Percentiles rank a stretch among this genome's conserved stretches.
These are phyloP conservation scores for Stratiolaelaps scimitus DNA, from an alignment of 1,140 invertebrate species.

Conservation along the genomic window DNA sequence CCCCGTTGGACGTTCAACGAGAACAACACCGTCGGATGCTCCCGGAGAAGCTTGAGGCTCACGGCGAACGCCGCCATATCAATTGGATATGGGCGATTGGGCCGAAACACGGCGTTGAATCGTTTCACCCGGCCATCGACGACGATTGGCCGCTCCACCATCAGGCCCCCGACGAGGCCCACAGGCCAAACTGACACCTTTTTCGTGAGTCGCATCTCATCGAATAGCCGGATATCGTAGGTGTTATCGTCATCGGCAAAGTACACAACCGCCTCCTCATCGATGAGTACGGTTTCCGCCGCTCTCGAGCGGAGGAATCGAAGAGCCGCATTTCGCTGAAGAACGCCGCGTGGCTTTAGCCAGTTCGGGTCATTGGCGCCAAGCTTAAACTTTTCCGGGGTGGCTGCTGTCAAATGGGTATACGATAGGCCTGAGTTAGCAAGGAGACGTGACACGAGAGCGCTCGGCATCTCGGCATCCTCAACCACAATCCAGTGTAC, in stretches of 20 bases:
- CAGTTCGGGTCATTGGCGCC: slow-evolving; percentile 60
- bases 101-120: slow-evolving; percentile 62
- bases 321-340: slow-evolving; percentile 79
- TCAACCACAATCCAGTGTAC: slow-evolving; percentile 94
- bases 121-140: slow-evolving; percentile 57
- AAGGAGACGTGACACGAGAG: slow-evolving; percentile 67
- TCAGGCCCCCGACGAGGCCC: slow-evolving; percentile 75
- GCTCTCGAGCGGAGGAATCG: slow-evolving; percentile 57
- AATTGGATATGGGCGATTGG: slow-evolving; percentile 77
- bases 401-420: slow-evolving; percentile 63
- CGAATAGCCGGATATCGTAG: slow-evolving; percentile 74
- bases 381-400: slow-evolving; percentile 56
- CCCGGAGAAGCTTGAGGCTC: slow-evolving; percentile 62
- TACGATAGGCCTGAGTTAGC: slow-evolving; percentile 54
- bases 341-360: slow-evolving; percentile 82
- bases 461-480: slow-evolving; percentile 61
- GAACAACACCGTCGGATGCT: slow-evolving; percentile 63
- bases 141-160: slow-evolving; percentile 62
- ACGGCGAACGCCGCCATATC: slow-evolving; percentile 99
- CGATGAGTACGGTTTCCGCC: slow-evolving; percentile 46
- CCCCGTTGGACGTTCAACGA: slow-evolving; percentile 68
- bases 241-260: slow-evolving; percentile 99
- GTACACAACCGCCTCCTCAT: slow-evolving; percentile 68
- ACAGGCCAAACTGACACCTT: slow-evolving; percentile 95
- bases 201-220: slow-evolving; percentile 70